Evolutionary conservation across 2,888 invertebrate genomes (phyloP).

Genomic region (Brachypterus glaber): DNA sequence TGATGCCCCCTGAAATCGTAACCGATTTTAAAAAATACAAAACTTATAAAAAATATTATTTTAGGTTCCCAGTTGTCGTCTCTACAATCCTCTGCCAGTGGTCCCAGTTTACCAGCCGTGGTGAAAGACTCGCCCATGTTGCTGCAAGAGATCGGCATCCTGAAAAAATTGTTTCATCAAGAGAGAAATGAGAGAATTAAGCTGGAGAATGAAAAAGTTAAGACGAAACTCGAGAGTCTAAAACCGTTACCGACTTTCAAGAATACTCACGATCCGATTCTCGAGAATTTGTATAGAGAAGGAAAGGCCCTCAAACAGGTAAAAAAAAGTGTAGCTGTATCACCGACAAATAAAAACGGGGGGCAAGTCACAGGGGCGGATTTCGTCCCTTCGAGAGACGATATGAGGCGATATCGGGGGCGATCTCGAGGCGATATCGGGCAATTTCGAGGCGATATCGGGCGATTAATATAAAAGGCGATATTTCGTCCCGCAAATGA

Average conservation of each 20-base stretch:
- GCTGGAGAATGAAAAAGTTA: slow-evolving; percentile 45
- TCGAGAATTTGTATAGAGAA: slow-evolving; percentile 46
- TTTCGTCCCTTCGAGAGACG: too few species aligned
- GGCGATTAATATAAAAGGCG: too few species aligned
- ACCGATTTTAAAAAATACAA: too few species aligned
- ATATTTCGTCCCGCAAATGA: too few species aligned
- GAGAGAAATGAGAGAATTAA: slow-evolving; percentile 50
- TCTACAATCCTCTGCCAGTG: slow-evolving; percentile 31
- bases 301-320: slow-evolving; percentile 45
- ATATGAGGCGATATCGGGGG: too few species aligned
- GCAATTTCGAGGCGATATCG: too few species aligned
- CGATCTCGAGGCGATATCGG: too few species aligned
- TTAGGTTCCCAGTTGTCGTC: slow-evolving; percentile 32
- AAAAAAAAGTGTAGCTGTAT: too few species aligned
- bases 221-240: slow-evolving; percentile 46
- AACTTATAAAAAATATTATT: slow-evolving; percentile 5
- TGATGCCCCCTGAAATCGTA: background rate
- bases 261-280: slow-evolving; percentile 39
- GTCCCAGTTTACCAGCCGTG: slow-evolving; percentile 38
- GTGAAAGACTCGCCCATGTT: slow-evolving; percentile 43
- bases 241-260: slow-evolving; percentile 45
- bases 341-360: too few species aligned
- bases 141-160: slow-evolving; percentile 49
- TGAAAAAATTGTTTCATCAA: slow-evolving; percentile 48
- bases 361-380: too few species aligned